phyloP scores from a whole-genome alignment of 2,797 vertebrate genomes.

The Danionella dracula region DNA sequence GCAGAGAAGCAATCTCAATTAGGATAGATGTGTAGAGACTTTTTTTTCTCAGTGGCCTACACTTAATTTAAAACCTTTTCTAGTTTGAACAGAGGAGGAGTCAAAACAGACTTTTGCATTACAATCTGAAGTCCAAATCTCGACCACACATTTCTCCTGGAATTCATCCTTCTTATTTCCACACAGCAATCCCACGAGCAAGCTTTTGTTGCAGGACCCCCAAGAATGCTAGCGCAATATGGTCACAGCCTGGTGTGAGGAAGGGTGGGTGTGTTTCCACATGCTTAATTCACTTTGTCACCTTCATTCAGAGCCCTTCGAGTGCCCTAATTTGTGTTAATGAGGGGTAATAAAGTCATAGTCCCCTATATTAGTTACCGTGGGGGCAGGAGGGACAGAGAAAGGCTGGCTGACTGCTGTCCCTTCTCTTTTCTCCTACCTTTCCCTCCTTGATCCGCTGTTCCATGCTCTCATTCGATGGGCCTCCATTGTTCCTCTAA shows the following conservation, averaged over 20 bases:
- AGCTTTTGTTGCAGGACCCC: constrained; percentile 50
- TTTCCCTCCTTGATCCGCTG: constrained; percentile 37
- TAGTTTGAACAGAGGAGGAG: no score
- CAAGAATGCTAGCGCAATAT: constrained; percentile 73
- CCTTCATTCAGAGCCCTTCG: constrained; percentile 68
- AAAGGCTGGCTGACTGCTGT: constrained; percentile 43
- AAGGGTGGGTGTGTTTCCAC: constrained; percentile 71
- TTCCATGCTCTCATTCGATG: constrained; percentile 32
- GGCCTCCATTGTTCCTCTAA: constrained; percentile 71
- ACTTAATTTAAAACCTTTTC: no score
- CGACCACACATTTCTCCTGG: constrained; percentile 41
- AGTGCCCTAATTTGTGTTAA: constrained; percentile 84
- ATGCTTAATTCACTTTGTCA: constrained; percentile 82
- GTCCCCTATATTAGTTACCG: constrained; percentile 72
- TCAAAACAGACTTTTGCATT: no score
- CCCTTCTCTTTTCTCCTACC: constrained; percentile 25
- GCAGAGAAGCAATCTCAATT: no score
- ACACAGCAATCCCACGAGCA: constrained; percentile 44
- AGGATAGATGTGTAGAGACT: no score
- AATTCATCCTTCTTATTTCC: constrained; percentile 58
- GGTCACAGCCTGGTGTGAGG: constrained; percentile 63
- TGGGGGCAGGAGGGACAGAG: constrained; percentile 53
- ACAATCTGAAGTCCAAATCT: no score
- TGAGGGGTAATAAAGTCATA: constrained; percentile 83
- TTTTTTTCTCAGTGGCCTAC: no score